A percentile compares a stretch with the other conserved stretches of the same genome.
Conservation (phyloP, 1,140 invertebrate genomes). For the Spodoptera litura region DNA sequence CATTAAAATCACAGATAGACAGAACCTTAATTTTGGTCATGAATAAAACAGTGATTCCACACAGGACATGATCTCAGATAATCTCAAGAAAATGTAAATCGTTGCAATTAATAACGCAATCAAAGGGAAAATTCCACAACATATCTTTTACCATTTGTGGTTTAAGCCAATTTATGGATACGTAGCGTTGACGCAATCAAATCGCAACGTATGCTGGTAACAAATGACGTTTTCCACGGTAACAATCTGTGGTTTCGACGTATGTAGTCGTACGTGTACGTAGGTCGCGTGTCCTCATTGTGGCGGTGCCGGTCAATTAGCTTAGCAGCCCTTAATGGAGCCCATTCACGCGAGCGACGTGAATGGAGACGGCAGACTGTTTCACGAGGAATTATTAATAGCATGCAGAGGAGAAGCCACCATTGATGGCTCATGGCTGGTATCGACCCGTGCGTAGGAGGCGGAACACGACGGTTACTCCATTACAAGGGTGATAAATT, state of each 20-base stretch:
- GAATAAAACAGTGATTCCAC: constrained; percentile 14
- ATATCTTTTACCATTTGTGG: constrained; percentile 32
- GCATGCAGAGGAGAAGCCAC: constrained; percentile 43
- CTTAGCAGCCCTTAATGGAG: constrained; percentile 78
- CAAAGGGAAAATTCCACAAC: constrained; percentile 28
- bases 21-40: not conserved
- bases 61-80: constrained; percentile 21
- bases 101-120: constrained; percentile 20
- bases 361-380: constrained; percentile 69
- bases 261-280: not conserved
- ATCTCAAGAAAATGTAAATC: constrained; percentile 26
- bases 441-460: constrained; percentile 28
- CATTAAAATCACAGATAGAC: not conserved
- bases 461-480: constrained; percentile 41
- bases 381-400: constrained; percentile 57
- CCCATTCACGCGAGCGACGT: constrained; percentile 74
- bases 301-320: constrained; percentile 72
- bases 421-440: constrained; percentile 36
- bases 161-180: constrained; percentile 13
- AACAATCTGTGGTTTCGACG: constrained; percentile 21
- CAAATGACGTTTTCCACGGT: constrained; percentile 24
- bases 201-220: constrained; percentile 3
- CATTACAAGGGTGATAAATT: constrained; percentile 19
- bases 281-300: constrained; percentile 69
- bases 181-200: constrained; percentile 32